Evolutionary conservation across 1,140 invertebrate species (phyloP).

Genomic region (Microvelia longipes): DNA sequence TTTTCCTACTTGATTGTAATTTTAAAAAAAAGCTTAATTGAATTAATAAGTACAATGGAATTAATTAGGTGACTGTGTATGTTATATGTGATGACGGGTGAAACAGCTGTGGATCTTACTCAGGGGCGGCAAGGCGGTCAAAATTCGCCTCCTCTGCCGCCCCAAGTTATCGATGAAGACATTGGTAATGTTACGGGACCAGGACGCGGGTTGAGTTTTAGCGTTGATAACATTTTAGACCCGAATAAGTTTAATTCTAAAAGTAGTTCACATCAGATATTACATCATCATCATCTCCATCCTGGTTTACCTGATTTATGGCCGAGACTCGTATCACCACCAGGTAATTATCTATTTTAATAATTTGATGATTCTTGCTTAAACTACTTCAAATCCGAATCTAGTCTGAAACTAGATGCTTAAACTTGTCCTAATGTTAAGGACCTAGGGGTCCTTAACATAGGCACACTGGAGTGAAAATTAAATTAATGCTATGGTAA

Average conservation of each 20-base stretch:
- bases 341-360: conserved; percentile 4
- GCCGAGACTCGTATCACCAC: neutral
- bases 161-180: conserved; percentile 19
- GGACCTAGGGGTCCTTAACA: too few relatives aligned
- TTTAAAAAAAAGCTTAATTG: too few relatives aligned
- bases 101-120: neutral
- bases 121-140: neutral
- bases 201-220: conserved; percentile 48
- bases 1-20: too few relatives aligned
- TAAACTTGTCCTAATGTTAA: too few relatives aligned
- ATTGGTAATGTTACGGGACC: neutral
- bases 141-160: conserved; percentile 17
- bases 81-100: neutral
- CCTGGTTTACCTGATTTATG: neutral
- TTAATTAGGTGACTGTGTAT: neutral
- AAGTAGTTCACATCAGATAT: conserved; percentile 15
- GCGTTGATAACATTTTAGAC: conserved; percentile 80
- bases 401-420: too few relatives aligned
- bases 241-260: conserved; percentile 75
- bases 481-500: too few relatives aligned
- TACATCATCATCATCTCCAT: neutral
- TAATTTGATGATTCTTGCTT: conserved; percentile 4
- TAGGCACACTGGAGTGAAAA: too few relatives aligned
- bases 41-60: too few relatives aligned
- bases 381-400: too few relatives aligned